phyloP scores from a whole-genome alignment of 1,140 invertebrate species.

The Pteromalus puparum region DNA sequence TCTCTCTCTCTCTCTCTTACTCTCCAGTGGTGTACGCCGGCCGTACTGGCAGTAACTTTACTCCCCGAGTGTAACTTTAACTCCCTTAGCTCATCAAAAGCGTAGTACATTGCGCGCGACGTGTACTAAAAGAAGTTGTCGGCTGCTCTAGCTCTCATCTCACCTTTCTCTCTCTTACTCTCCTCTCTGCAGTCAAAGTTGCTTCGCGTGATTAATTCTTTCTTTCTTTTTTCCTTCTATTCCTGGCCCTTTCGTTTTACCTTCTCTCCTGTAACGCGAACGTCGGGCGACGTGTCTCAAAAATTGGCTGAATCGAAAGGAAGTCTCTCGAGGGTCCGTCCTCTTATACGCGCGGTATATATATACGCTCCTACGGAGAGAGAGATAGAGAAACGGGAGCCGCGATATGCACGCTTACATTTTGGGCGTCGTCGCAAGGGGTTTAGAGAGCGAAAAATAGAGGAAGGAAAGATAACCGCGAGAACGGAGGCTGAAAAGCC shows the following conservation, averaged over 20 bases:
- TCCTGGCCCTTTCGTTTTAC: not conserved
- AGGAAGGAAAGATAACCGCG: slow-evolving; percentile 5
- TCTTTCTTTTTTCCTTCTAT: not conserved
- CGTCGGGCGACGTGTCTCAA: not conserved
- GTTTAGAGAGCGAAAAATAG: not conserved
- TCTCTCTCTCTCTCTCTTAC: no score
- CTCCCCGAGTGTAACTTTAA: slow-evolving; percentile 44
- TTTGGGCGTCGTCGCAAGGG: not conserved
- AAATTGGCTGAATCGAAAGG: not conserved
- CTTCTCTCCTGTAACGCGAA: not conserved
- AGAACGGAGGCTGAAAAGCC: not conserved
- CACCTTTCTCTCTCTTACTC: not conserved
- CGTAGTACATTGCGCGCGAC: slow-evolving; percentile 31
- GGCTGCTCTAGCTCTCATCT: not conserved
- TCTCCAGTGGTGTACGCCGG: no score
- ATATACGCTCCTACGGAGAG: no score
- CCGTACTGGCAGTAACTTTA: slow-evolving; percentile 1
- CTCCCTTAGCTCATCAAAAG: slow-evolving; percentile 49
- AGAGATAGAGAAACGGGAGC: not conserved
- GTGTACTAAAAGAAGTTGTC: slow-evolving; percentile 42
- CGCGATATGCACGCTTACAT: not conserved
- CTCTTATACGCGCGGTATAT: not conserved
- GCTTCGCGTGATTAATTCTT: slow-evolving; percentile 24
- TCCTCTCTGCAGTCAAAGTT: slow-evolving; percentile 12
- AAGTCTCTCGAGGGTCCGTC: not conserved